phyloP scores from a whole-genome alignment of 2,888 invertebrate genomes.

The Leptothorax acervorum region DNA sequence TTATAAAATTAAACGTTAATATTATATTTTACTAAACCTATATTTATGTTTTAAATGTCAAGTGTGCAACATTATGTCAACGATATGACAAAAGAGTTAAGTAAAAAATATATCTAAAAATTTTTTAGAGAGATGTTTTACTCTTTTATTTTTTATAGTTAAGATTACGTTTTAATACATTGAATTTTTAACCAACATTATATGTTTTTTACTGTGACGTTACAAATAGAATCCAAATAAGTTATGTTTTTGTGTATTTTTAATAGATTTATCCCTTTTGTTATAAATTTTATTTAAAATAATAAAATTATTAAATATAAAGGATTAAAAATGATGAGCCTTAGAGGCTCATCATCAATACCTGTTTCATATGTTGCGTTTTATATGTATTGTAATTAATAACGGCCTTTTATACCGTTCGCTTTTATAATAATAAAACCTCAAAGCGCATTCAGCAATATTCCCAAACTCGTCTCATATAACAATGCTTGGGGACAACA shows the following conservation, averaged over 20 bases:
- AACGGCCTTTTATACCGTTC: neutral
- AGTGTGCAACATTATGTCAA: neutral
- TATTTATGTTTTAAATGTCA: neutral
- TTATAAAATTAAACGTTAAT: neutral
- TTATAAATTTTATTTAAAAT: constrained; percentile 1
- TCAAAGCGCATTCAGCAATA: constrained; percentile 8
- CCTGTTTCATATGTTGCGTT: neutral
- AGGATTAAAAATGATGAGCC: constrained; percentile 2
- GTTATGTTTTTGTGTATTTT: neutral
- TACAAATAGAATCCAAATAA: neutral
- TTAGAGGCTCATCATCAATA: neutral
- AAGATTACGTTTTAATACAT: neutral
- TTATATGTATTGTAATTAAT: constrained; percentile 31
- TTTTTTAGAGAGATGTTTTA: too few relatives aligned
- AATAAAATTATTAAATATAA: neutral
- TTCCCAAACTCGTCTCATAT: constrained; percentile 11
- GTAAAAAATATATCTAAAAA: neutral
- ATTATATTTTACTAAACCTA: neutral
- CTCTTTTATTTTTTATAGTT: neutral
- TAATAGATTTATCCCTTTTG: neutral
- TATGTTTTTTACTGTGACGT: neutral
- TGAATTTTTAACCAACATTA: neutral
- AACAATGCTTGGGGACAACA: constrained; percentile 10
- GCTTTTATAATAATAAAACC: constrained; percentile 22
- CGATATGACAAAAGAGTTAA: neutral